Evolutionary conservation across 2,797 vertebrate species (phyloP), one percentile per base, ranked within the genome.

Genomic region (Cirrhinus molitorella): DNA sequence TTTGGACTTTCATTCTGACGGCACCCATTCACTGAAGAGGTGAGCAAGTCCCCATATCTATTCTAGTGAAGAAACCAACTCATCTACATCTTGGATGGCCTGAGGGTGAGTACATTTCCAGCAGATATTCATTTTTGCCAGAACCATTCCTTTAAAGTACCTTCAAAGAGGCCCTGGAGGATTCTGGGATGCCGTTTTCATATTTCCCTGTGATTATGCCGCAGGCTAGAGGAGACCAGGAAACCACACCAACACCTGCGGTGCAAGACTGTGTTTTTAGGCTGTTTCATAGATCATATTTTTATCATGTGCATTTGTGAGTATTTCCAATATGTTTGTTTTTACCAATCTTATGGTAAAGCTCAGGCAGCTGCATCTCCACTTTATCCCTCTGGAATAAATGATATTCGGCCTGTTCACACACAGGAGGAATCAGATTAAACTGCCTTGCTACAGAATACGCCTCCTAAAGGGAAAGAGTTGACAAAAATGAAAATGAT

Each of bases 171-270:
- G 98, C 98, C 89, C 98, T 96, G 76, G 98, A 97, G 86, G 94
- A 94, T 89, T 99, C 98, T 77, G 98, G 98, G 80, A 99, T 95
- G 0, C 97, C 98, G 0, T 97, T 98, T 82, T 98, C 97, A 0
- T 99, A 99, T 93, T 99, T 99, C 85, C 98, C 98, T 63, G 98
- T 98, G 93, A 99, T 99, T 91, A 99, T 97, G 81, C 98, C 98
- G 86, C 98, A 99, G 87, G 98, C 98, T 71, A 99, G 93, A 0
- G 98, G 98, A 21, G 98, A 99, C 98, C 98, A 99, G 0, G 98
- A 99, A 90, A 99, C 97, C n/a, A 98, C 98, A 19, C 98, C 98
- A 6, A 99, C 98, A 59, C 98, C 98, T 99, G 84, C 14, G 57
- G 84, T 16, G n/a, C 67, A 83, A 55, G 28, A 57, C 8, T 76